Base-by-base conservation (phyloP, 2,888 invertebrate species). In the Lissonota sp. region DNA sequence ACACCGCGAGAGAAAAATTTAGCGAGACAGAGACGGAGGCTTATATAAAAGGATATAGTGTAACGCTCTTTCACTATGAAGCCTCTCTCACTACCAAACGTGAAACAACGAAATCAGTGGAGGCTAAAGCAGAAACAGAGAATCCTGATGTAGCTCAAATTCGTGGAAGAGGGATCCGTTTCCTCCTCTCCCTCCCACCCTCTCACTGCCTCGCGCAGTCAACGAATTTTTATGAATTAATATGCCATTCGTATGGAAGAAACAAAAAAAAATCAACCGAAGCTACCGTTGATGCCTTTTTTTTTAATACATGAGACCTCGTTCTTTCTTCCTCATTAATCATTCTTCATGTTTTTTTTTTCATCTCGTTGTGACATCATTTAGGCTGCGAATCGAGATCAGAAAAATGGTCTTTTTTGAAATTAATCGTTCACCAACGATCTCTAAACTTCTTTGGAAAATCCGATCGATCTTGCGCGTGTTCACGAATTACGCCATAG, bases 31-130 rank as follows among this genome's bases (percentile, higher is more conserved):
- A 71, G 71, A 60, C 7, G 3, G 55, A 60, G 37, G 42, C 10
- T 57, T 8, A 39, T 26, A 8, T 42, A 37, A 60, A 14, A 40
- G 72, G 66, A 71, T 66, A 74, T 70, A 57, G 70, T 78, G 44
- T 78, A 78, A 78, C 81, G 60, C 62, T 55, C 40, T 55, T 55
- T 53, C 42, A 7, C 77, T 64, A 62, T 40, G 74, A 12, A 10
- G 53, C 26, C 60, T 62, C 60, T 62, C 53, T 26, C 79, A 51
- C 14, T 42, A 37, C 66, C 57, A 39, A 74, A 58, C 53, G 66
- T 51, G 73, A 74, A 55, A 69, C 73, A 79, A 67, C 79, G 62
- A 69, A 67, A 79, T 69, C 78, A 66, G 66, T 66, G 55, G 78
- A 55, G 51, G 69, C 73, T 64, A 42, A 67, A 79, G 58, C 78